phyloP scores from a whole-genome alignment of 35 echinoderm and acorn worm genomes.

The Apostichopus californicus region DNA sequence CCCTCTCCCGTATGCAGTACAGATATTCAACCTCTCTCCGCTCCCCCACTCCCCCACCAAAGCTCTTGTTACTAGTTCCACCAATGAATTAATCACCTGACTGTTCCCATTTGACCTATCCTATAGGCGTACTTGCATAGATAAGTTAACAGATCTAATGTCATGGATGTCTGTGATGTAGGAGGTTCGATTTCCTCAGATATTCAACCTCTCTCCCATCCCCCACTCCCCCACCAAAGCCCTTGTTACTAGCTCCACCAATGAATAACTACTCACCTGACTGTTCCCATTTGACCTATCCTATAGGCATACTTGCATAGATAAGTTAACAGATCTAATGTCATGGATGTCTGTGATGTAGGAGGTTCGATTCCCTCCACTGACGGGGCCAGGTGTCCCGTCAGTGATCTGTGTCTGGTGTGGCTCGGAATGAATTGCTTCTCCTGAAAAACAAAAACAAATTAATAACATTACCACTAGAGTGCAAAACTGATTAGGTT shows the following conservation, averaged over 20 bases:
- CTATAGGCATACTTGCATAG: conserved; percentile 79
- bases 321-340: conserved; percentile 67
- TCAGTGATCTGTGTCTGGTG: conserved; percentile 74
- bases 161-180: conserved; percentile 46
- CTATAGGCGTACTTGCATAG: conserved; percentile 79
- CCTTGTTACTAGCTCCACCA: too few relatives aligned
- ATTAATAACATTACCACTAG: too few relatives aligned
- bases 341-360: conserved; percentile 46
- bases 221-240: too few relatives aligned
- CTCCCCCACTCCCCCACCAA: too few relatives aligned
- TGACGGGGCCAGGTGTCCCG: conserved; percentile 12
- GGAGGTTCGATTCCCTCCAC: conserved; percentile 58
- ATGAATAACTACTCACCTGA: conserved; percentile 65
- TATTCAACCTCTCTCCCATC: too few relatives aligned
- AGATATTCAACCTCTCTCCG: too few relatives aligned
- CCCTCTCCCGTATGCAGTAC: too few relatives aligned
- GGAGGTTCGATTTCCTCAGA: conserved; percentile 53
- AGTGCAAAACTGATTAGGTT: too few relatives aligned
- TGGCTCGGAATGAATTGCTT: conserved; percentile 55
- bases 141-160: conserved; percentile 67
- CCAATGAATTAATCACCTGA: conserved; percentile 61
- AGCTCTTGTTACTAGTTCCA: too few relatives aligned
- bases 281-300: conserved; percentile 89
- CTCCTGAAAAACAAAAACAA: conserved; percentile 25
- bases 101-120: conserved; percentile 88